phyloP scores from a whole-genome alignment of 2,888 invertebrate species.

The Microctonus brassicae region DNA sequence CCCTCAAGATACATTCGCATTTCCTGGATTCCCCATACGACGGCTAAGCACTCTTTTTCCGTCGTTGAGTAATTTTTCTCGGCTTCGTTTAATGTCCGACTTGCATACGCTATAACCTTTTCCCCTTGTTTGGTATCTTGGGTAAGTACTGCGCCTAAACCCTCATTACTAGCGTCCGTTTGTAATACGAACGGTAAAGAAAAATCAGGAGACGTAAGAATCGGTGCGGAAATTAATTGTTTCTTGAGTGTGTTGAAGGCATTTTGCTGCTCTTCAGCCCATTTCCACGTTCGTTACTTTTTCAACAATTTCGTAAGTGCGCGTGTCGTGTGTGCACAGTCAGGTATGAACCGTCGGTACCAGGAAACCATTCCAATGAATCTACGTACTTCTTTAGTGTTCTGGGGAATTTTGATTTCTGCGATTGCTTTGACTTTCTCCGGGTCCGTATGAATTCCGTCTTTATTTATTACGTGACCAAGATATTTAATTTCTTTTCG shows the following conservation, averaged over 20 bases:
- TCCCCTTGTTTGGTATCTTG: no score
- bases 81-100: slow-evolving; percentile 6
- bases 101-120: slow-evolving; percentile 20
- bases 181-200: slow-evolving; percentile 7
- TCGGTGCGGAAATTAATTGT: no score
- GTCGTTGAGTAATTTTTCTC: slow-evolving; percentile 25
- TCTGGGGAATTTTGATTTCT: no score
- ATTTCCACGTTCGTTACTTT: slow-evolving; percentile 30
- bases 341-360: slow-evolving; percentile 41
- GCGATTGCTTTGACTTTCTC: no score
- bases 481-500: no score
- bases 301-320: slow-evolving; percentile 25
- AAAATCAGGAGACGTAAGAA: no score
- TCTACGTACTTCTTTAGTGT: no score
- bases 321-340: not conserved
- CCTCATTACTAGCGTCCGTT: no score
- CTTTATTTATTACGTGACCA: no score
- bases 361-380: slow-evolving; percentile 50
- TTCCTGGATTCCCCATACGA: slow-evolving; percentile 33
- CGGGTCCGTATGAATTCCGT: no score
- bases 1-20: no score
- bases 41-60: slow-evolving; percentile 29
- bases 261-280: slow-evolving; percentile 11
- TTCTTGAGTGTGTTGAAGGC: slow-evolving; percentile 21
- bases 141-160: no score